A percentile compares a stretch with the other conserved stretches of the same genome.
Evolutionary conservation across 2,797 vertebrate genomes (phyloP).

Genomic region (Dendrocincla tyrannina): DNA sequence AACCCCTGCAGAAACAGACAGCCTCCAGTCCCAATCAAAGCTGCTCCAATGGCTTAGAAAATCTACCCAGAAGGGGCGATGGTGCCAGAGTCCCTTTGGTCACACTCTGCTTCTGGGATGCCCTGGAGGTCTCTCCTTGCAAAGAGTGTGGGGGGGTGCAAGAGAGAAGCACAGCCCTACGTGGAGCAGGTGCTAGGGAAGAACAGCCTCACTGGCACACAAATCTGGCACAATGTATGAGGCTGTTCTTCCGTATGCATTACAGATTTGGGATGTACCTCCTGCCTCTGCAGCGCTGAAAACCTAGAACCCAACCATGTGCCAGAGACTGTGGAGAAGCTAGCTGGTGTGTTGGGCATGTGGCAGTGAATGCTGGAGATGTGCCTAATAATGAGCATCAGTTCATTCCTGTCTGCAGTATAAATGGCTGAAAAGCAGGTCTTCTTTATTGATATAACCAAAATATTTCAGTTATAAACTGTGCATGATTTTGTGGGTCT

Average conservation of each 20-base stretch:
- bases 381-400: not conserved
- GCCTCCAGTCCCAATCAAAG: not conserved
- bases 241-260: rapidly evolving
- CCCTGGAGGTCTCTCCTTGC: not conserved
- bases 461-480: not conserved
- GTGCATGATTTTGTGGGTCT: not conserved
- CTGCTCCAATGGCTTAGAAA: not conserved
- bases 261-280: not conserved
- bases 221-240: not conserved
- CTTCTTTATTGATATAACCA: not conserved
- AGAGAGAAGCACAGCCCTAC: not conserved
- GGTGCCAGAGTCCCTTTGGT: not conserved
- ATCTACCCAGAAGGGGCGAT: not conserved
- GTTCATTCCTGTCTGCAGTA: not conserved
- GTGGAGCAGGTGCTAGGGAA: not conserved
- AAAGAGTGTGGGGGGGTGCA: not conserved
- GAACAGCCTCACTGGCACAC: not conserved
- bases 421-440: not conserved
- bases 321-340: not conserved
- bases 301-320: not conserved
- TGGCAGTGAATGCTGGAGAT: not conserved
- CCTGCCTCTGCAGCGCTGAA: not conserved
- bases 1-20: not conserved
- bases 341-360: not conserved
- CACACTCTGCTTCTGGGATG: not conserved